A percentile compares a stretch with the other conserved stretches of the same genome.
Evolutionary conservation across 2,797 vertebrate genomes (phyloP).

Genomic region (Melanotaenia boesemani): DNA sequence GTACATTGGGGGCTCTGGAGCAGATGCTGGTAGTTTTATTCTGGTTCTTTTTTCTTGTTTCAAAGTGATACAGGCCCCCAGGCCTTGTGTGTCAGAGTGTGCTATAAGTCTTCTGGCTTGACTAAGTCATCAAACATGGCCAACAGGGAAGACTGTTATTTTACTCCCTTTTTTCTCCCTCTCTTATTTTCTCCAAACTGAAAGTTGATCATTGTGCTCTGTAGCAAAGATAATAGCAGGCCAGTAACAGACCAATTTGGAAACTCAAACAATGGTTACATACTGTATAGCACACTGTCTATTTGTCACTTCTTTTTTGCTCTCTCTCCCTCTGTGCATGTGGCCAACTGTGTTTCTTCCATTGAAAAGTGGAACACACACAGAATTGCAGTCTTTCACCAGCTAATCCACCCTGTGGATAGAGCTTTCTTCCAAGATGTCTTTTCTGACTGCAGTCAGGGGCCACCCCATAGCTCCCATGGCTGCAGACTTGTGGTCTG

Average conservation of each 20-base stretch:
- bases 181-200: constrained; percentile 63
- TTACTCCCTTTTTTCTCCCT: constrained; percentile 51
- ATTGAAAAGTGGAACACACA: constrained; percentile 52
- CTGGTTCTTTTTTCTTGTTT: constrained; percentile 62
- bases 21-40: constrained; percentile 48
- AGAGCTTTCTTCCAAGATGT: constrained; percentile 57
- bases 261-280: constrained; percentile 75
- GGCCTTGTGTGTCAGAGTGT: constrained; percentile 46
- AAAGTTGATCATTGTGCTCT: constrained; percentile 73
- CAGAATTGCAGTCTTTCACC: constrained; percentile 54
- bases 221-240: constrained; percentile 70
- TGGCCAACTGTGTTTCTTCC: constrained; percentile 45
- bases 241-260: constrained; percentile 72
- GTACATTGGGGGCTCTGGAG: constrained; percentile 34
- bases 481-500: constrained; percentile 54
- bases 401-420: constrained; percentile 55
- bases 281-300: constrained; percentile 53
- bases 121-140: constrained; percentile 73
- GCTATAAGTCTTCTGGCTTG: constrained; percentile 60
- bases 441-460: constrained; percentile 56
- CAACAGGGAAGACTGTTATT: constrained; percentile 65
- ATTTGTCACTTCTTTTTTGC: constrained; percentile 61
- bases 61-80: constrained; percentile 65
- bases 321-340: constrained; percentile 56
- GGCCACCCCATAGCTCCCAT: constrained; percentile 46